These are phyloP conservation scores for Myotis davidii DNA, from an alignment of 2,113 vertebrate genomes.

Conservation along the genomic window DNA sequence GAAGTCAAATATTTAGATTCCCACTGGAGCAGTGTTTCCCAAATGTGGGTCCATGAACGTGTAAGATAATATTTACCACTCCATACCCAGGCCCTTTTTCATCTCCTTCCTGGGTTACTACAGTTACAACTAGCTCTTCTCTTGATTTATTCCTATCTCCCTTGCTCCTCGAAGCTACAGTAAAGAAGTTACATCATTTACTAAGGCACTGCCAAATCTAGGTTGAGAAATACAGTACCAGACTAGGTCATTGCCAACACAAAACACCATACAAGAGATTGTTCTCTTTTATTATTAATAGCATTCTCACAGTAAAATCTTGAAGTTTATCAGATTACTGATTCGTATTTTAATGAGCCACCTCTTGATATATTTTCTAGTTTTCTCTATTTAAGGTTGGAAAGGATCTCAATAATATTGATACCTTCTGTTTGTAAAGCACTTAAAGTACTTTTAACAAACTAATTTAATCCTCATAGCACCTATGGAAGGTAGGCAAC, in stretches of 20 bases:
- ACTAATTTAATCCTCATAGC: neutral
- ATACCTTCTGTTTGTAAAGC: neutral
- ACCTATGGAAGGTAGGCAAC: neutral
- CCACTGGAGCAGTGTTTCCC: constrained; percentile 48
- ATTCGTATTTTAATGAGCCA: constrained; percentile 5
- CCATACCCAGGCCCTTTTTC: neutral
- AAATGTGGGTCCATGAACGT: neutral
- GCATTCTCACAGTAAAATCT: constrained; percentile 36
- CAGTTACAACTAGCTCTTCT: constrained; percentile 25
- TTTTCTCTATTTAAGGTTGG: constrained; percentile 4
- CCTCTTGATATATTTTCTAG: neutral
- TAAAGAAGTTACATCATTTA: neutral
- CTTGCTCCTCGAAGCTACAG: neutral
- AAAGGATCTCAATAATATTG: neutral
- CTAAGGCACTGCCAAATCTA: constrained; percentile 5
- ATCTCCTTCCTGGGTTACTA: constrained; percentile 15
- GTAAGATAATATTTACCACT: constrained; percentile 47
- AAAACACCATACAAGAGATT: neutral
- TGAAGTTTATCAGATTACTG: constrained; percentile 18
- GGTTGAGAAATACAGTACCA: neutral
- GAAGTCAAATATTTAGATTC: constrained; percentile 66
- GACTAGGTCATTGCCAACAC: neutral
- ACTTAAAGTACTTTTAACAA: constrained; percentile 33
- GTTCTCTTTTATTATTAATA: neutral
- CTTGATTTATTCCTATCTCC: constrained; percentile 31